Evolutionary conservation across 2,113 vertebrate species (phyloP).

Genomic region (Otus sunia): DNA sequence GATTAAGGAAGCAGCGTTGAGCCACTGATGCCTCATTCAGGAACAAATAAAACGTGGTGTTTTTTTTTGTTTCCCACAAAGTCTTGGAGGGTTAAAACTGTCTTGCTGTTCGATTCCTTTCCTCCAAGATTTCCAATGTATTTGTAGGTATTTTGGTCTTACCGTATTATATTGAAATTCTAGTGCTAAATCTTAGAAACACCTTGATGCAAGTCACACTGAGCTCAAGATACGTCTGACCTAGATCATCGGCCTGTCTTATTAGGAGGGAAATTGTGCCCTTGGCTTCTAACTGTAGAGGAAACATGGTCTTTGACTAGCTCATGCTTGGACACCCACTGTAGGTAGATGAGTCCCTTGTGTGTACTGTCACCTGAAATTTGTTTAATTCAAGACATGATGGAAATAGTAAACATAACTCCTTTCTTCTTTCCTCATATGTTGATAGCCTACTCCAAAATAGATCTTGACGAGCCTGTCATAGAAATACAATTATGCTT

Average conservation of each 20-base stretch:
- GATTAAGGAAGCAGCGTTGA: not conserved
- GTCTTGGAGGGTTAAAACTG: not conserved
- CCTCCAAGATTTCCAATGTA: not conserved
- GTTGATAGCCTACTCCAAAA: not conserved
- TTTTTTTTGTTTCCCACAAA: no score
- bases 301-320: fast-evolving
- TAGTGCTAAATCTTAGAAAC: not conserved
- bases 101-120: not conserved
- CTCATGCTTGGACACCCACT: not conserved
- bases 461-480: not conserved
- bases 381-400: not conserved
- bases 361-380: not conserved
- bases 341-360: not conserved
- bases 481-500: not conserved
- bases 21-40: not conserved
- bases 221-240: not conserved
- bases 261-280: not conserved
- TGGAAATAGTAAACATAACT: not conserved
- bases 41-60: not conserved
- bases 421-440: not conserved
- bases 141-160: not conserved
- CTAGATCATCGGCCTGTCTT: not conserved
- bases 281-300: not conserved
- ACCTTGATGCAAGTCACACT: not conserved
- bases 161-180: not conserved